Percentiles rank a stretch among this genome's conserved stretches.
phyloP scores from a whole-genome alignment of 2,113 vertebrate genomes.

The Brevimyrus niger region DNA sequence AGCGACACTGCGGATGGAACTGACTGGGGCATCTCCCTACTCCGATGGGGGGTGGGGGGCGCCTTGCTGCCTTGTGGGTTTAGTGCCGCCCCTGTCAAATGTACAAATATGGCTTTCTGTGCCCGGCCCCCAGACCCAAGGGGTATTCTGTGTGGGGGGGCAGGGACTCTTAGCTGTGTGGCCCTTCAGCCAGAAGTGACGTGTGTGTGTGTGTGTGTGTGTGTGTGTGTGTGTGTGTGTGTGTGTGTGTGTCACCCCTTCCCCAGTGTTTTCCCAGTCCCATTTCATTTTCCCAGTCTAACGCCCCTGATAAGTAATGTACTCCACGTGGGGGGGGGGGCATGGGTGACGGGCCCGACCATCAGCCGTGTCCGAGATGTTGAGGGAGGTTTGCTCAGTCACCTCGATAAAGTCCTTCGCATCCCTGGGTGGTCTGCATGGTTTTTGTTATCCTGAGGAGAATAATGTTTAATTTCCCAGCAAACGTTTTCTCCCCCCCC shows the following conservation, averaged over 20 bases:
- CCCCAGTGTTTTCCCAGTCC: background rate
- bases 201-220: background rate
- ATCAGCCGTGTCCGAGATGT: background rate
- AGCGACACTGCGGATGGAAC: background rate
- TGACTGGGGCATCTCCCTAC: background rate
- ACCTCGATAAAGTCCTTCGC: background rate
- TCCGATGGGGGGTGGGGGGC: background rate
- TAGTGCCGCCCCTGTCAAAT: background rate
- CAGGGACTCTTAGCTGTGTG: background rate
- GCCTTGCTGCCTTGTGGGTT: background rate
- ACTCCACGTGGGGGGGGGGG: background rate
- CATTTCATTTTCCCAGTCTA: background rate
- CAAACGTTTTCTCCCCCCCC: background rate
- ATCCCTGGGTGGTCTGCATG: background rate
- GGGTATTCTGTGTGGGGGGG: background rate
- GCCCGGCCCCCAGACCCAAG: background rate
- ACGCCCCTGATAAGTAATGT: conserved; percentile 3
- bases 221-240: background rate
- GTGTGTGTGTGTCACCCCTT: background rate
- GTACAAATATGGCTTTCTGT: background rate
- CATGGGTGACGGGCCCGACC: background rate
- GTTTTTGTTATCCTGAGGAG: background rate
- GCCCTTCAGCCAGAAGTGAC: background rate
- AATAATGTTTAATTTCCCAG: background rate
- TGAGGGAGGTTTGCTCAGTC: background rate